phyloP scores from a whole-genome alignment of 2,113 vertebrate genomes.

The Elanoides forficatus region DNA sequence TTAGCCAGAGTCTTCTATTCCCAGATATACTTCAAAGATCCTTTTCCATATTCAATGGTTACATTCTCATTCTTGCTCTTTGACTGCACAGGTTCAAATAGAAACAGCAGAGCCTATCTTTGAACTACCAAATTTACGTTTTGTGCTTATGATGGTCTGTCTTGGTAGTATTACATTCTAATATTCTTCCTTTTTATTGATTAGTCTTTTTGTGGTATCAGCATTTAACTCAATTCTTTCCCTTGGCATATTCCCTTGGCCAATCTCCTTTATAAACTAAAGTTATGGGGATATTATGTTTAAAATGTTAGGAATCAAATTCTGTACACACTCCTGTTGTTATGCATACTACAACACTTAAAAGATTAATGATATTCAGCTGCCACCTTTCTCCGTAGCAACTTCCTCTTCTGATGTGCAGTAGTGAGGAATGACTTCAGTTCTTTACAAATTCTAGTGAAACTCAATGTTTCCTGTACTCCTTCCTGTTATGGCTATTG shows the following conservation, averaged over 20 bases:
- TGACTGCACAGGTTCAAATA: background rate
- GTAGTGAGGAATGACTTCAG: background rate
- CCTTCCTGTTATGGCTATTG: background rate
- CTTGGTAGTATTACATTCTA: background rate
- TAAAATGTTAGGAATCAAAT: background rate
- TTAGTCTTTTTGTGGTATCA: background rate
- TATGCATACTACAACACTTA: background rate
- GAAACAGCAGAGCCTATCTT: background rate
- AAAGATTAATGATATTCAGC: background rate
- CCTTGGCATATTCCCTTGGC: background rate
- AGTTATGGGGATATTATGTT: rapidly evolving
- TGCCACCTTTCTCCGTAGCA: background rate
- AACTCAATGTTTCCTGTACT: background rate
- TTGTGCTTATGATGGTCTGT: background rate
- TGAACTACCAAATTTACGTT: background rate
- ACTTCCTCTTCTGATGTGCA: background rate
- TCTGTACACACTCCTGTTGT: background rate
- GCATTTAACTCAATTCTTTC: background rate
- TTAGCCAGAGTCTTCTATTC: background rate
- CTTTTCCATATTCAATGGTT: background rate
- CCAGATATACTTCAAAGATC: background rate
- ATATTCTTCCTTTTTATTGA: background rate
- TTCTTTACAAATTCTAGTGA: background rate
- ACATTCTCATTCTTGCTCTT: background rate
- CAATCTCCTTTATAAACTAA: background rate